Percentiles rank a stretch among this genome's conserved stretches.
These are phyloP conservation scores for Orbicella faveolata DNA, from an alignment of 64 coral and sea anemone species.

Conservation along the genomic window DNA sequence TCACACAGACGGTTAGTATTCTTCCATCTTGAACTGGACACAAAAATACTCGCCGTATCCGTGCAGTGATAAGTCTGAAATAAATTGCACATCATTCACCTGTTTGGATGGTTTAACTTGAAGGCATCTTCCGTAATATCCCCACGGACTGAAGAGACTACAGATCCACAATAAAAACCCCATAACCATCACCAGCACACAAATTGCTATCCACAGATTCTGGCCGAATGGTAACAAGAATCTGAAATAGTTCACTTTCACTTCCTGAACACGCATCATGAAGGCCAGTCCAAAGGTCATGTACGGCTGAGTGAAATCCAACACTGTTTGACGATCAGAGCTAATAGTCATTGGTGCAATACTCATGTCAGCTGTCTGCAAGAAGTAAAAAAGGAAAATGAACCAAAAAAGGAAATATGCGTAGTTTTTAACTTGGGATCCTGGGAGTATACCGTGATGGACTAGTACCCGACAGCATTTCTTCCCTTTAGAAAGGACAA, in stretches of 20 bases:
- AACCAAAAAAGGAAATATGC: too few relatives aligned
- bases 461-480: too few relatives aligned
- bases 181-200: constrained; percentile 31
- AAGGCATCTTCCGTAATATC: constrained; percentile 37
- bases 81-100: not conserved
- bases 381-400: not conserved
- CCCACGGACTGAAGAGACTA: constrained; percentile 50
- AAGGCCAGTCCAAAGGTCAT: constrained; percentile 69
- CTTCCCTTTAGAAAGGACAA: too few relatives aligned
- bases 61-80: not conserved
- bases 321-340: constrained; percentile 52
- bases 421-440: too few relatives aligned
- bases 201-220: constrained; percentile 48
- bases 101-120: not conserved
- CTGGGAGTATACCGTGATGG: too few relatives aligned
- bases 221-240: constrained; percentile 45
- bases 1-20: too few relatives aligned
- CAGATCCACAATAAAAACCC: constrained; percentile 38
- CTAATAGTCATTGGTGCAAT: constrained; percentile 70
- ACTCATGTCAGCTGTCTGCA: constrained; percentile 44
- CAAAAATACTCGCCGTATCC: too few relatives aligned
- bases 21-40: too few relatives aligned
- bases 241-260: constrained; percentile 56
- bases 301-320: constrained; percentile 72
- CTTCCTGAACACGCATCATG: constrained; percentile 53